Conservation (phyloP, 2,888 invertebrate species). For the Oconnorella tubifera region DNA sequence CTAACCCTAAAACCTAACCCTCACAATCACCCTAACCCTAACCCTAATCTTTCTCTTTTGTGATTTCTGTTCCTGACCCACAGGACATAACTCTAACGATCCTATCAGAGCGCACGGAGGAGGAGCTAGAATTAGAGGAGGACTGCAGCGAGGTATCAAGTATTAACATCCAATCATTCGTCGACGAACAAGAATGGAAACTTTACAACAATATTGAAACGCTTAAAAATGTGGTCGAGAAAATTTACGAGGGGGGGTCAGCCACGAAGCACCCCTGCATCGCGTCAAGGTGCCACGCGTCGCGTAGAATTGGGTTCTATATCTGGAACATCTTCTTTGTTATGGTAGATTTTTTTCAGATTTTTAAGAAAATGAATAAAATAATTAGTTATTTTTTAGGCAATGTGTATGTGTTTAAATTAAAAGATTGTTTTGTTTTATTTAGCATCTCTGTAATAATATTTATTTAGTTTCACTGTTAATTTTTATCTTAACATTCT, state of each 20-base stretch:
- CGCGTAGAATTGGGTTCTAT: conserved; percentile 53
- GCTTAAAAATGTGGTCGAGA: conserved; percentile 47
- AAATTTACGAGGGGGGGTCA: conserved; percentile 51
- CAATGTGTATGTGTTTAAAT: no score
- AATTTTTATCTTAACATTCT: no score
- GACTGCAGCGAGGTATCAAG: conserved; percentile 48
- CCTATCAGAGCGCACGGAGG: conserved; percentile 46
- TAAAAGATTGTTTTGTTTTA: no score
- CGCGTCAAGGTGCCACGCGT: conserved; percentile 52
- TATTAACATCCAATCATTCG: conserved; percentile 50
- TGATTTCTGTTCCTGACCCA: conserved; percentile 6
- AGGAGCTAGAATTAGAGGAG: conserved; percentile 47
- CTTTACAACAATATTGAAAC: conserved; percentile 51
- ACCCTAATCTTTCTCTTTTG: no score
- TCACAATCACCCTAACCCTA: no score
- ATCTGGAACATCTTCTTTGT: conserved; percentile 56
- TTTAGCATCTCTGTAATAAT: no score
- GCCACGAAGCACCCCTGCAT: conserved; percentile 49
- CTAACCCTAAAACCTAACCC: no score
- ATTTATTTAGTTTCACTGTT: no score
- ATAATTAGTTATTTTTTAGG: no score
- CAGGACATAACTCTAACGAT: conserved; percentile 51
- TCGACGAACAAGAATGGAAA: conserved; percentile 53
- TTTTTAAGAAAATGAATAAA: no score
- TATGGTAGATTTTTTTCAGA: conserved; percentile 46